phyloP scores from a whole-genome alignment of 2,888 invertebrate genomes.

The Formica aserva region DNA sequence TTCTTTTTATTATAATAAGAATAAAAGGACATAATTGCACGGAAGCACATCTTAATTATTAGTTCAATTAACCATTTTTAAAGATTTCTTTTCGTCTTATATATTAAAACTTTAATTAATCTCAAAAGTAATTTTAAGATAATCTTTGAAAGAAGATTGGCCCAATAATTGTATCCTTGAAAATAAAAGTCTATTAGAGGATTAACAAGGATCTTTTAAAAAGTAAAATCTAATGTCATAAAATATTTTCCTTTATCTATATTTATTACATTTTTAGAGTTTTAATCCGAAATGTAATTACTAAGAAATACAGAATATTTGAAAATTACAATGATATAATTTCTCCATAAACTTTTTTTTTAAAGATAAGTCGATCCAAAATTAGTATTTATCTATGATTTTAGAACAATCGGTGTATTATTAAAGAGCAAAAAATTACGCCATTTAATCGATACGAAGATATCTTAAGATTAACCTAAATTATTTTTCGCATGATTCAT shows the following conservation, averaged over 20 bases:
- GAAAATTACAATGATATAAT: not conserved
- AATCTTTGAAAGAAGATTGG: not conserved
- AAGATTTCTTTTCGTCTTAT: not conserved
- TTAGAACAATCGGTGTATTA: not conserved
- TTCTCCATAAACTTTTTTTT: not conserved
- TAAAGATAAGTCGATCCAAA: not conserved
- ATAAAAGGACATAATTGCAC: slow-evolving; percentile 4
- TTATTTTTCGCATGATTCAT: slow-evolving; percentile 1
- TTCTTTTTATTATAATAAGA: not conserved
- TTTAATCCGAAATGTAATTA: not conserved
- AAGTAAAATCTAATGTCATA: not conserved
- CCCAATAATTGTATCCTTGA: not conserved
- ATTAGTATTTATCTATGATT: not conserved
- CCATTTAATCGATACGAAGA: not conserved
- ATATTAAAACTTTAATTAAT: not conserved
- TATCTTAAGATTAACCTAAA: not conserved
- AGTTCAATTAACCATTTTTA: not conserved
- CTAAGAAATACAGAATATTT: not conserved
- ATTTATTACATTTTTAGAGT: not conserved
- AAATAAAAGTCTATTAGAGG: not conserved
- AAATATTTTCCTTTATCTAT: not conserved
- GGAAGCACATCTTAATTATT: slow-evolving; percentile 4
- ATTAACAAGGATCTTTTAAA: not conserved
- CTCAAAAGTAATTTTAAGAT: slow-evolving; percentile 2
- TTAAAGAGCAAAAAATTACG: not conserved